phyloP scores from a whole-genome alignment of 2,797 vertebrate genomes.

The Pogonophryne albipinna region DNA sequence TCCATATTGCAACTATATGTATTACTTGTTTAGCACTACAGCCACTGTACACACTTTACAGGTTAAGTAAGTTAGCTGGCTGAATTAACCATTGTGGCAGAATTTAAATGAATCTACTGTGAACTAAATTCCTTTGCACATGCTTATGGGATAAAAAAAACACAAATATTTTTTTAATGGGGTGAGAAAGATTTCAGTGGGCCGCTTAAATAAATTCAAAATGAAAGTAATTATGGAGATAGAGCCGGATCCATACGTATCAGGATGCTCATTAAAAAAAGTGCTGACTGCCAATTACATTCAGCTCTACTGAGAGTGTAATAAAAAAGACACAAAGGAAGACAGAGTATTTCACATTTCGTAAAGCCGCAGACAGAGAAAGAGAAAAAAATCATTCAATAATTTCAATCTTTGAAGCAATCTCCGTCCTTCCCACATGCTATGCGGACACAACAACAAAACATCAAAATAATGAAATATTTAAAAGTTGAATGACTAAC shows the following conservation, averaged over 20 bases:
- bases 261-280: conserved; percentile 29
- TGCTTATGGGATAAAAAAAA: neutral
- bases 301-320: conserved; percentile 7
- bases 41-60: no score
- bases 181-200: neutral
- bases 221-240: conserved; percentile 23
- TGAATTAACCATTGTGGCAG: neutral
- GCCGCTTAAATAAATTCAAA: conserved; percentile 3
- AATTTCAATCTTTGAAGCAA: conserved; percentile 16
- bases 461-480: conserved; percentile 59
- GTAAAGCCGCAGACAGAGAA: neutral
- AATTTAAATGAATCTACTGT: neutral
- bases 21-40: no score
- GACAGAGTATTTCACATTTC: neutral
- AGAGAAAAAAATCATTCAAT: neutral
- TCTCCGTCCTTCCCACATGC: neutral
- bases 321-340: conserved; percentile 10
- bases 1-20: no score
- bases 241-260: conserved; percentile 11
- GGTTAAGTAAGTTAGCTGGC: neutral
- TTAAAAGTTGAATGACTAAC: conserved; percentile 45
- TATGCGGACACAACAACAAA: conserved; percentile 24
- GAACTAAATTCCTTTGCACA: neutral
- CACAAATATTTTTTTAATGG: neutral
- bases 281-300: neutral